Conservation (phyloP, 2,797 vertebrate genomes). For the Nasua narica region DNA sequence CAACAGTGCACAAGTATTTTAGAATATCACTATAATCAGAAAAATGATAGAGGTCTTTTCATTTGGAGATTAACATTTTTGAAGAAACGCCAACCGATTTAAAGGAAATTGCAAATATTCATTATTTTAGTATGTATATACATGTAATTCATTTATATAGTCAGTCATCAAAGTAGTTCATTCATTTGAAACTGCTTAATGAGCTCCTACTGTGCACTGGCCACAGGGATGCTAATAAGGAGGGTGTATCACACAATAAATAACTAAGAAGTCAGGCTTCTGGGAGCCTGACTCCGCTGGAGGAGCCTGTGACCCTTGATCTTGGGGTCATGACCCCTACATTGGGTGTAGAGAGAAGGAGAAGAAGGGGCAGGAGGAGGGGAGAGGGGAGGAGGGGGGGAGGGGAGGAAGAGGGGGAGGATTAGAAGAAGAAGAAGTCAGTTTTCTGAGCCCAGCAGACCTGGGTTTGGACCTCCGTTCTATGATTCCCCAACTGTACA, state of each 20-base stretch:
- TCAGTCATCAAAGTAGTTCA: background rate
- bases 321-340: background rate
- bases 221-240: background rate
- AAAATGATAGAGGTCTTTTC: background rate
- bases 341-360: background rate
- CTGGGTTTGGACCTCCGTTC: background rate
- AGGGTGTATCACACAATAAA: accelerated
- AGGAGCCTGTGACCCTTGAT: background rate
- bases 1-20: background rate
- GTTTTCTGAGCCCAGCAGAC: background rate
- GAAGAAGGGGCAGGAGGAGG: background rate
- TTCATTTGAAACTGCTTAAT: background rate
- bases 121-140: background rate
- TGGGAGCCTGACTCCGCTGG: background rate
- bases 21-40: background rate
- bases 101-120: background rate
- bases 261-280: background rate
- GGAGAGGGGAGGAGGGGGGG: too few species aligned
- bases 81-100: background rate
- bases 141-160: background rate
- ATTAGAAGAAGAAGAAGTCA: background rate
- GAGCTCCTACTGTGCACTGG: background rate
- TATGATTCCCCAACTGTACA: background rate
- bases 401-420: too few species aligned
- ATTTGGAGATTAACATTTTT: background rate